A percentile compares a stretch with the other conserved stretches of the same genome.
Evolutionary conservation across 2,888 invertebrate species (phyloP).

Genomic region (Drosophila pseudotalamancana): DNA sequence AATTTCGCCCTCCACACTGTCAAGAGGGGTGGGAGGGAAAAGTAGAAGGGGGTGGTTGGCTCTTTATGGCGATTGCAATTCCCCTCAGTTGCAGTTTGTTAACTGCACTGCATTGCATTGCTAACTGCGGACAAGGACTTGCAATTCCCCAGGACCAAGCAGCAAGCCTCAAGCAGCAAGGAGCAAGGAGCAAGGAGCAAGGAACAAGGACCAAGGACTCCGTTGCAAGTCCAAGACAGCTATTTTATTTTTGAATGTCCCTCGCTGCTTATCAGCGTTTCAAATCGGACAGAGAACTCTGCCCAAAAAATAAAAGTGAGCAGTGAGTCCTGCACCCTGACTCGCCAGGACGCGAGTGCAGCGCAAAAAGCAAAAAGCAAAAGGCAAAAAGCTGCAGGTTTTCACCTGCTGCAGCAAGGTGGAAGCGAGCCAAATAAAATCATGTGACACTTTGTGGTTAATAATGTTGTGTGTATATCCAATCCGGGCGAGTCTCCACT

Average conservation of each 20-base stretch:
- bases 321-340: slow-evolving; percentile 2
- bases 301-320: slow-evolving; percentile 67
- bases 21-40: background rate
- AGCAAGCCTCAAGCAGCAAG: background rate
- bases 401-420: too few relatives aligned
- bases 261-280: slow-evolving; percentile 71
- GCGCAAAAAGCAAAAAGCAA: too few relatives aligned
- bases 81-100: slow-evolving; percentile 74
- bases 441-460: slow-evolving; percentile 80
- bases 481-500: slow-evolving; percentile 5
- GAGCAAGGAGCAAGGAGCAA: background rate
- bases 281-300: slow-evolving; percentile 63
- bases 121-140: slow-evolving; percentile 57
- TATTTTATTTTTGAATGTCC: slow-evolving; percentile 77
- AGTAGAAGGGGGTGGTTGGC: slow-evolving; percentile 1
- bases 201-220: background rate
- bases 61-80: slow-evolving; percentile 77
- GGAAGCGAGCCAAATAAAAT: slow-evolving; percentile 73
- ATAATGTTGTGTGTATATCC: slow-evolving; percentile 67
- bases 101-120: slow-evolving; percentile 77
- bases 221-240: slow-evolving; percentile 58
- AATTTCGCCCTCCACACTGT: slow-evolving; percentile 72
- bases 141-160: slow-evolving; percentile 10
- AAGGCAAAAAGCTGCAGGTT: slow-evolving; percentile 69
- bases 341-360: slow-evolving; percentile 17